phyloP scores from a whole-genome alignment of 2,113 vertebrate genomes.

The Empidonax traillii region DNA sequence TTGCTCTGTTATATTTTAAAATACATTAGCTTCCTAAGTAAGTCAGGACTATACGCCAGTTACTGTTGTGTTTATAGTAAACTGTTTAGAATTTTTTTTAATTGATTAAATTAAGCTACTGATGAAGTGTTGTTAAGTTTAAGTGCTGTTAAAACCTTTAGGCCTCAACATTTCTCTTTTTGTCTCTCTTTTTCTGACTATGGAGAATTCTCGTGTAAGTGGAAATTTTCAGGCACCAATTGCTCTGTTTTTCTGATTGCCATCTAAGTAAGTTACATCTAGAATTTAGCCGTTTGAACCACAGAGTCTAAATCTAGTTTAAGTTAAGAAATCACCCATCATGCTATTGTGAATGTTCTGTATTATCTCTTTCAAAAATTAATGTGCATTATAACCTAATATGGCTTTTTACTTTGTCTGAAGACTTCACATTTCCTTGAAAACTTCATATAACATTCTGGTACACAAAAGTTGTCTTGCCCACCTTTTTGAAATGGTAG shows the following conservation, averaged over 20 bases:
- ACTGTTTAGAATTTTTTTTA: background rate
- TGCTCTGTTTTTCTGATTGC: background rate
- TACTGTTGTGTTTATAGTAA: background rate
- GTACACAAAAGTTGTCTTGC: background rate
- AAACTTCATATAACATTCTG: background rate
- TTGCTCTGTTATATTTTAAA: background rate
- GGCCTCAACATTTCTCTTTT: background rate
- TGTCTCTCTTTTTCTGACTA: background rate
- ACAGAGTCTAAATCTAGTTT: background rate
- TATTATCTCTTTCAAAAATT: background rate
- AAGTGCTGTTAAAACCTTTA: background rate
- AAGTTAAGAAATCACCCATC: background rate
- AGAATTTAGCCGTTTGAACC: background rate
- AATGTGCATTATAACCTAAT: background rate
- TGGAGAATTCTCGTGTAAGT: background rate
- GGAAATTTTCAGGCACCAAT: background rate
- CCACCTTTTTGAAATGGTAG: background rate
- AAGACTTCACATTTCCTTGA: background rate
- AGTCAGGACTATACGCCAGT: background rate
- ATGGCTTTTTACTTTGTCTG: background rate
- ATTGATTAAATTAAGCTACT: background rate
- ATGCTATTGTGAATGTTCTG: background rate
- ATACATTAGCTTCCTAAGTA: background rate
- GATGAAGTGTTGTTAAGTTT: background rate
- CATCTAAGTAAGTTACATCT: background rate